Evolutionary conservation across 2,888 invertebrate genomes (phyloP).

Genomic region (Neocrepidodera transversa): DNA sequence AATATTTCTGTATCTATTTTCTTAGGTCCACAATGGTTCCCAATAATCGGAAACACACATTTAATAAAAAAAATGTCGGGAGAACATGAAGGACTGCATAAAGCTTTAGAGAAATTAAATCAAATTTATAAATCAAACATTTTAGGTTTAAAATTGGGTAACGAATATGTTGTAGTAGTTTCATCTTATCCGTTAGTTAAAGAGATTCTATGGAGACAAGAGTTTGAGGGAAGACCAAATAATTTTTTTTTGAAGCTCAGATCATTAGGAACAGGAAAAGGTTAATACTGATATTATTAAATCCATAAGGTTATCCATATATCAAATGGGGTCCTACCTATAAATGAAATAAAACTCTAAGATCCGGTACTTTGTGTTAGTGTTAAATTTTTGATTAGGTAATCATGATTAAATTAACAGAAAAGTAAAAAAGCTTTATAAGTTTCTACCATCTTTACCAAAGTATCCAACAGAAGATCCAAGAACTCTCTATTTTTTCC

Average conservation of each 20-base stretch:
- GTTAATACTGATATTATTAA: constrained; percentile 51
- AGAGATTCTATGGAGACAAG: constrained; percentile 65
- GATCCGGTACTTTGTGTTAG: no score
- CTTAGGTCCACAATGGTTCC: constrained; percentile 61
- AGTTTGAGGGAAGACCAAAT: constrained; percentile 71
- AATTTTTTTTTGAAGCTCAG: constrained; percentile 70
- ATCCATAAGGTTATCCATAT: no score
- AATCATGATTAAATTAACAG: no score
- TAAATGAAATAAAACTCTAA: no score
- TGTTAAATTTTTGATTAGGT: no score
- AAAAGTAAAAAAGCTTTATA: no score
- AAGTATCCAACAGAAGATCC: no score
- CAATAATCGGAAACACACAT: constrained; percentile 59
- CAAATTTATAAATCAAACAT: constrained; percentile 63
- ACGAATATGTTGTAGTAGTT: constrained; percentile 64
- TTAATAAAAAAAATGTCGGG: constrained; percentile 54
- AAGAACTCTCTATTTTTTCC: no score
- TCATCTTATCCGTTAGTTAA: constrained; percentile 63
- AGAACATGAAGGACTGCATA: constrained; percentile 62
- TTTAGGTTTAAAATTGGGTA: constrained; percentile 66
- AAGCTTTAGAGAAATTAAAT: constrained; percentile 62
- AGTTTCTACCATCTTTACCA: no score
- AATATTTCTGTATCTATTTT: constrained; percentile 5
- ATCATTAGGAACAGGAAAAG: constrained; percentile 69
- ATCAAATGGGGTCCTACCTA: no score